These are phyloP conservation scores for Limnephilus rhombicus DNA, from an alignment of 2,888 invertebrate species.

Conservation along the genomic window DNA sequence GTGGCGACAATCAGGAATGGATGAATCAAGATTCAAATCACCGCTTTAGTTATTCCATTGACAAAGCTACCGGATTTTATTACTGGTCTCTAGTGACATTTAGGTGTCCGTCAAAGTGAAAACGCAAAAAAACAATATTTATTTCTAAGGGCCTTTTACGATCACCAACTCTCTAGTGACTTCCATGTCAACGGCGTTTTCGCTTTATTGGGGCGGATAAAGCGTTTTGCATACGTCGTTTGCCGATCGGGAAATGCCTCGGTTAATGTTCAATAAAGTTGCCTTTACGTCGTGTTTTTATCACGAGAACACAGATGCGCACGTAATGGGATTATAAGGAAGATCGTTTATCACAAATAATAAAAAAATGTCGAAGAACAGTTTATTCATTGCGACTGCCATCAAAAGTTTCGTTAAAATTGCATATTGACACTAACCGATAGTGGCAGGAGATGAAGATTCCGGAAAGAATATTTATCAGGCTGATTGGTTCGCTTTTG, in stretches of 20 bases:
- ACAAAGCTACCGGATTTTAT: no score
- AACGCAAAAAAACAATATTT: no score
- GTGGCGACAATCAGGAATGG: no score
- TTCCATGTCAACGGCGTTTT: neutral
- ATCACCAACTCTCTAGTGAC: neutral
- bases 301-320: conserved; percentile 27
- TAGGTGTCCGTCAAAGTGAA: no score
- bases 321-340: conserved; percentile 15
- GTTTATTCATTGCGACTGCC: neutral
- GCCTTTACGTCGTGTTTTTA: conserved; percentile 34
- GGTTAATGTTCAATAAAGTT: conserved; percentile 38
- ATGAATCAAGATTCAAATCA: no score
- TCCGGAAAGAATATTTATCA: neutral
- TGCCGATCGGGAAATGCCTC: conserved; percentile 16
- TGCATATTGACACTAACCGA: neutral
- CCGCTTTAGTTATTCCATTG: no score
- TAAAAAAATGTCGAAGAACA: conserved; percentile 23
- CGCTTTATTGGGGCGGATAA: conserved; percentile 29
- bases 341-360: neutral
- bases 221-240: conserved; percentile 32
- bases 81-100: no score
- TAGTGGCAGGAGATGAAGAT: neutral
- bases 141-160: neutral
- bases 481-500: no score
- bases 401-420: neutral